Evolutionary conservation across 2,113 vertebrate genomes (phyloP).

Genomic region (Hyaena hyaena): DNA sequence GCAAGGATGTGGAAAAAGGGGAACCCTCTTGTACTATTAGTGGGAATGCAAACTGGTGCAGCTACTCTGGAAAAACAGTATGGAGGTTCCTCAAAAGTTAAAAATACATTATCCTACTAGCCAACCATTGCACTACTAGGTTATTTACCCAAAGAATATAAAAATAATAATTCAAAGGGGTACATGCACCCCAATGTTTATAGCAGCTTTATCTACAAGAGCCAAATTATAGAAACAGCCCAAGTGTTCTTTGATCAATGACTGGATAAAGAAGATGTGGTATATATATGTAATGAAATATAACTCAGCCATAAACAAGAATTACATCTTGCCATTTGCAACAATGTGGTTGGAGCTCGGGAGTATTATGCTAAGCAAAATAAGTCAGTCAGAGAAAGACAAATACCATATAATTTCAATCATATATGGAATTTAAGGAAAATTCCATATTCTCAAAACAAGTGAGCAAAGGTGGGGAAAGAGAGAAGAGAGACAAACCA

Average conservation of each 20-base stretch:
- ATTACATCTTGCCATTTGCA: background rate
- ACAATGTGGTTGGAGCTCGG: background rate
- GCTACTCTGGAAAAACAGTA: background rate
- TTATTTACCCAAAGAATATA: background rate
- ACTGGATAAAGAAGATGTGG: background rate
- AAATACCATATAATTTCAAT: background rate
- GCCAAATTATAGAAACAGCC: background rate
- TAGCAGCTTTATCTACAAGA: background rate
- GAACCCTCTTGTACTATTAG: background rate
- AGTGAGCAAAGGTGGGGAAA: background rate
- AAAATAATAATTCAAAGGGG: background rate
- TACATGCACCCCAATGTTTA: background rate
- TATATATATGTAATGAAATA: background rate
- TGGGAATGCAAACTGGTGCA: background rate
- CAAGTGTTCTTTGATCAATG: background rate
- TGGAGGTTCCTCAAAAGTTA: background rate
- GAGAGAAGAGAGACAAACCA: background rate
- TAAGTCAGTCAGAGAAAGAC: background rate
- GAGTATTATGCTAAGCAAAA: background rate
- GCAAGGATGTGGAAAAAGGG: background rate
- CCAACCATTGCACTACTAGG: background rate
- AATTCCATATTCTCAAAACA: background rate
- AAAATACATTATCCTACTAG: background rate
- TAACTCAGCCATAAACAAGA: background rate
- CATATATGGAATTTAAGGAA: background rate